These are phyloP conservation scores for Oryzias woworae DNA, from an alignment of 2,113 vertebrate genomes.

Conservation along the genomic window DNA sequence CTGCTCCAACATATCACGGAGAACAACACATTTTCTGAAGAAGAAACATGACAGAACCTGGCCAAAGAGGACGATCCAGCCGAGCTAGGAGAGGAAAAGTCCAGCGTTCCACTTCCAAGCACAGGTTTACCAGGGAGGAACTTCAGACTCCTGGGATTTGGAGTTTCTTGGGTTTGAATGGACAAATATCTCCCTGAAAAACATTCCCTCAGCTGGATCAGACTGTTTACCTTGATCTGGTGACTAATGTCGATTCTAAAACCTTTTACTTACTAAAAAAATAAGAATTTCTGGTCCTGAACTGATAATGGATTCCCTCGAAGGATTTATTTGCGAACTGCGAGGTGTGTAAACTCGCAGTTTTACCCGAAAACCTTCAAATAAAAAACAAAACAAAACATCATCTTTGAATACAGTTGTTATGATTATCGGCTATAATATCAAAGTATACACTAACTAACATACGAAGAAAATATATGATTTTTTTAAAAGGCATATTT, in stretches of 20 bases:
- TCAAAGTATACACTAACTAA: not conserved
- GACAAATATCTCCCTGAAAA: constrained; percentile 72
- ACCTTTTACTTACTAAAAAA: constrained; percentile 47
- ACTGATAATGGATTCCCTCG: constrained; percentile 11
- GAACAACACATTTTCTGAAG: not conserved
- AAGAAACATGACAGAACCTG: constrained; percentile 54
- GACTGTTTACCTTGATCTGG: not conserved
- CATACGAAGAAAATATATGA: no score
- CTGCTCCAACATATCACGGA: no score
- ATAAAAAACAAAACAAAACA: not conserved
- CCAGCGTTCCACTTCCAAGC: constrained; percentile 75
- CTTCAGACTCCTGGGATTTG: constrained; percentile 82
- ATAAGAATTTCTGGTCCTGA: constrained; percentile 19
- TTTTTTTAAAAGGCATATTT: no score
- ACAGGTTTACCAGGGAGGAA: constrained; percentile 80
- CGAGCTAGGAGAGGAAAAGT: constrained; percentile 73
- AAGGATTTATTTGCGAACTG: constrained; percentile 26
- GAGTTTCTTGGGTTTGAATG: constrained; percentile 81
- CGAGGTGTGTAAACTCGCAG: constrained; percentile 33
- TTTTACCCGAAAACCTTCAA: constrained; percentile 48
- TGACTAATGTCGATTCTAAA: not conserved
- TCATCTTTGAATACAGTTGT: no score
- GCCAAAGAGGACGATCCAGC: constrained; percentile 78
- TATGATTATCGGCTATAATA: not conserved
- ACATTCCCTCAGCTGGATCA: not conserved